Base-by-base conservation (phyloP, 30 jellyfish, hydroid and myxozoan genomes). In the Clytia hemisphaerica region DNA sequence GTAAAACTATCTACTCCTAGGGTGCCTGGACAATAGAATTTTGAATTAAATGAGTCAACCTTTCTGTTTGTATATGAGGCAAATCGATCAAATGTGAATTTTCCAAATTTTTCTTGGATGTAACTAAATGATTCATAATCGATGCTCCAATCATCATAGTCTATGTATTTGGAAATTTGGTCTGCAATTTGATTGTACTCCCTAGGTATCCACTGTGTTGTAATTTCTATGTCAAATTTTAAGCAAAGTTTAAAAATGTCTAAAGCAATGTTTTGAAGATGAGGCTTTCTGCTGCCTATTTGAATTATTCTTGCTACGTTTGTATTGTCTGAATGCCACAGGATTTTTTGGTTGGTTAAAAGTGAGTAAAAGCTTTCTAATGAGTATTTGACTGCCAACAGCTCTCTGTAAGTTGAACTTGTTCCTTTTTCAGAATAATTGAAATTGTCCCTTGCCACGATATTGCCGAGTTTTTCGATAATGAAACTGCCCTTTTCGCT, bases 41-140 rank as follows among this genome's bases (percentile, higher is more conserved):
- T 46, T 46, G 60, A 46, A 46, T 46, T 46, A 31, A 46, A 46
- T 31, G 30, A n/a, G 19, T 46, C 24, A 30, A 30, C 24, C 30
- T 30, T 27, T 30, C 24, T 46, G 3, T 46, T 46, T 46, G 24
- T n/a, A 30, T 46, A n/a, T 27, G 19, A 27, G 30, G 60, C 60
- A 46, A 46, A 46, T 46, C 60, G 60, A 30, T 46, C 60, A 46
- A 46, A n/a, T n/a, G 60, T 46, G 60, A 46, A 46, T 46, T 46
- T 46, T 30, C 60, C 60, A 46, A 46, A 46, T 30, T n/a, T 46
- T 30, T 46, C 30, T 30, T 46, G 30, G 24, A 46, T 46, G 30
- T 46, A n/a, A 4, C 24, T 46, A 30, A 46, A 46, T n/a, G 60
- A n/a, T 27, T 46, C 60, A 46, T 46, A 27, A 46, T 46, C 60